Evolutionary conservation across 2,113 vertebrate genomes (phyloP).

Genomic region (Tragelaphus imberbis): DNA sequence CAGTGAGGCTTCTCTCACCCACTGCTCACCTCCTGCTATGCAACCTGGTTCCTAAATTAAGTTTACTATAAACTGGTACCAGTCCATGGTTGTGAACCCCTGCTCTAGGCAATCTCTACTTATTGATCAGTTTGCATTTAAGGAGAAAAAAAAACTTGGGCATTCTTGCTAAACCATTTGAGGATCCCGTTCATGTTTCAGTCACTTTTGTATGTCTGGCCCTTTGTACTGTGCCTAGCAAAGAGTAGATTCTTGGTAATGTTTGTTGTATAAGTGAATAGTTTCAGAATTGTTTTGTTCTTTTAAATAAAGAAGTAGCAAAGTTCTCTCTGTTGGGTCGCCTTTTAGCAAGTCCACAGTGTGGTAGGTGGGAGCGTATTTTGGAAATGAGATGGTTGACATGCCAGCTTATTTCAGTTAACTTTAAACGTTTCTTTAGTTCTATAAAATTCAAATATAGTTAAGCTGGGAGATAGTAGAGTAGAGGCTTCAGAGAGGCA

Average conservation of each 20-base stretch:
- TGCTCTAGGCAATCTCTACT: not conserved
- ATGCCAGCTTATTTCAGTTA: not conserved
- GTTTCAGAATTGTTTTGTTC: not conserved
- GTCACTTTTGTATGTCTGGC: not conserved
- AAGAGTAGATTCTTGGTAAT: not conserved
- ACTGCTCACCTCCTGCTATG: not conserved
- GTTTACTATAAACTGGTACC: not conserved
- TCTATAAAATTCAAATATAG: not conserved
- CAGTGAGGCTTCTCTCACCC: not conserved
- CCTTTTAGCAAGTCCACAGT: not conserved
- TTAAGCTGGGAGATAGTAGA: not conserved
- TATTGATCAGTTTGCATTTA: conserved; percentile 3
- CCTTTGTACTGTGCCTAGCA: not conserved
- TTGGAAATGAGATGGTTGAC: not conserved
- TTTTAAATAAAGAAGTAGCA: not conserved
- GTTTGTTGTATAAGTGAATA: not conserved
- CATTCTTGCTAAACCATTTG: not conserved
- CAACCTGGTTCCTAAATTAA: not conserved
- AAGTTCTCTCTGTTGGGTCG: not conserved
- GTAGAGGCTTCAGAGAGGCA: not conserved
- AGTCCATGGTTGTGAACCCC: not conserved
- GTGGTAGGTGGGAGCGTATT: not conserved
- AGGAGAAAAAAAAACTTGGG: not conserved
- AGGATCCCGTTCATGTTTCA: not conserved
- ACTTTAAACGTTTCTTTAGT: not conserved